phyloP scores from a whole-genome alignment of 2,888 invertebrate species.

The Sarcophaga carnaria region DNA sequence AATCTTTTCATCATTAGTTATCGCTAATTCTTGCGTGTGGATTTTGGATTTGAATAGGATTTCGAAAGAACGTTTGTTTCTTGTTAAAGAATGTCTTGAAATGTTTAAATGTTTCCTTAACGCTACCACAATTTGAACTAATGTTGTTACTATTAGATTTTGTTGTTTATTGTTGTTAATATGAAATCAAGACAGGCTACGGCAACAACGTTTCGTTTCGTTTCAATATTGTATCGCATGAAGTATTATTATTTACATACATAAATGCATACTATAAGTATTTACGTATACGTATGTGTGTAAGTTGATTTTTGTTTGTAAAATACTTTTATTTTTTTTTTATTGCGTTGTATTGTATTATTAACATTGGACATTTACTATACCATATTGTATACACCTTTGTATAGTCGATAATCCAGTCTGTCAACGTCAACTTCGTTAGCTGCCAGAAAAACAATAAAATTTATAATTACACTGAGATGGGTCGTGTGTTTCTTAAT shows the following conservation, averaged over 20 bases:
- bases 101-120: slow-evolving; percentile 59
- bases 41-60: neutral
- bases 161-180: slow-evolving; percentile 44
- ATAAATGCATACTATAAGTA: neutral
- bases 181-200: slow-evolving; percentile 37
- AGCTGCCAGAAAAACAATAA: neutral
- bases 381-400: neutral
- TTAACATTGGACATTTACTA: neutral
- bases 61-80: neutral
- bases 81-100: slow-evolving; percentile 44
- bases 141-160: slow-evolving; percentile 44
- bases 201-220: slow-evolving; percentile 43
- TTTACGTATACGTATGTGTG: neutral
- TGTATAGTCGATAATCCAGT: slow-evolving; percentile 35
- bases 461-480: neutral
- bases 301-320: no score
- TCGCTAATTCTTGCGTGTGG: neutral
- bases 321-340: neutral
- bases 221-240: slow-evolving; percentile 44
- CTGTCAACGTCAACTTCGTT: slow-evolving; percentile 12
- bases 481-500: neutral
- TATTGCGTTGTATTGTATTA: neutral
- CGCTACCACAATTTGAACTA: slow-evolving; percentile 60
- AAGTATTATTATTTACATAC: slow-evolving; percentile 17
- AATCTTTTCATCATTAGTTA: slow-evolving; percentile 4